These are phyloP conservation scores for Poeciliopsis infans DNA, from an alignment of 2,797 vertebrate species.

Conservation along the genomic window DNA sequence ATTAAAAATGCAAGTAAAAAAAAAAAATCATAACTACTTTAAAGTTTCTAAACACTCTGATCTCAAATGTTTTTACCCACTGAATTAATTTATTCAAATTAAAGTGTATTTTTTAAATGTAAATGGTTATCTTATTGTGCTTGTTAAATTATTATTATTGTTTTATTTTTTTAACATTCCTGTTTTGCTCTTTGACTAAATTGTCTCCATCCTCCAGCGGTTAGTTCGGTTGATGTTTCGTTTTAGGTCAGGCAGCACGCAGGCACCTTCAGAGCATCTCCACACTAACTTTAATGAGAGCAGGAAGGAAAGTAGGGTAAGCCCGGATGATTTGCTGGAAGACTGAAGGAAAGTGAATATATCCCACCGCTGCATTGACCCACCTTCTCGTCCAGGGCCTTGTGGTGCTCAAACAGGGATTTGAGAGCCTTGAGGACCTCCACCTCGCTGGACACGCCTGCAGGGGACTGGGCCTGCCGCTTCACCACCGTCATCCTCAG, in stretches of 20 bases:
- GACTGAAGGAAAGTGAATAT: neutral
- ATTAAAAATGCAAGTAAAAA: neutral
- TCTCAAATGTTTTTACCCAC: neutral
- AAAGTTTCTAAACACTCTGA: neutral
- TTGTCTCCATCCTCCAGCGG: neutral
- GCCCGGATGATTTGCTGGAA: neutral
- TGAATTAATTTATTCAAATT: neutral
- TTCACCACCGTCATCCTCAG: constrained; percentile 94
- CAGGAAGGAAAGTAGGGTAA: constrained; percentile 3
- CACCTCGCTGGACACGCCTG: constrained; percentile 94
- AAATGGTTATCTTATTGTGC: neutral
- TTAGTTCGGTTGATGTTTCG: neutral
- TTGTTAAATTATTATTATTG: neutral
- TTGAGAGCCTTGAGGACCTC: constrained; percentile 96
- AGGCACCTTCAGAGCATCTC: neutral
- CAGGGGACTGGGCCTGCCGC: constrained; percentile 90
- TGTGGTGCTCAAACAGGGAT: constrained; percentile 95
- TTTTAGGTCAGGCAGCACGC: neutral
- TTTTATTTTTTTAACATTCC: neutral
- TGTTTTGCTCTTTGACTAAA: neutral
- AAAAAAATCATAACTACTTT: neutral
- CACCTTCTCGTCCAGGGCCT: constrained; percentile 95
- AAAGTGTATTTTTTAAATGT: neutral
- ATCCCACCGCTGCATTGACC: constrained; percentile 12
- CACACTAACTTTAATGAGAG: constrained; percentile 1